Conservation (phyloP, 2,797 vertebrate genomes). For the Enteromius trimaculatus region DNA sequence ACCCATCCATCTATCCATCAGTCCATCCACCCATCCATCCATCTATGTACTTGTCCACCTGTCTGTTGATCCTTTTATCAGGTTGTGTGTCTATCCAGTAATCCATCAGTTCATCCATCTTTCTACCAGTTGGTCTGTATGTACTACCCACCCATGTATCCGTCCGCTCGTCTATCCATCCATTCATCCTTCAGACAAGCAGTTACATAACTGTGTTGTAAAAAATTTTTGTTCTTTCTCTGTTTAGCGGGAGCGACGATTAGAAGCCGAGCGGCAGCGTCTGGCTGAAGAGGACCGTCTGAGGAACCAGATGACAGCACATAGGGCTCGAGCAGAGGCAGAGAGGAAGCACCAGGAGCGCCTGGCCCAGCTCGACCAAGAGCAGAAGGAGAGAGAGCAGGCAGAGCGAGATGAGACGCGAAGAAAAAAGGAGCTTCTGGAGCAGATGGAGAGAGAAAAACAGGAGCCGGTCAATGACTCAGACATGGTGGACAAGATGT, state of each 20-base stretch:
- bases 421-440: slow-evolving; percentile 92
- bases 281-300: slow-evolving; percentile 88
- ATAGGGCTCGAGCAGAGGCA: slow-evolving; percentile 90
- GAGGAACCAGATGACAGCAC: slow-evolving; percentile 90
- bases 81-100: neutral
- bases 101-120: neutral
- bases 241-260: slow-evolving; percentile 79
- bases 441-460: slow-evolving; percentile 92
- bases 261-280: slow-evolving; percentile 86
- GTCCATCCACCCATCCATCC: accelerated
- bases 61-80: neutral
- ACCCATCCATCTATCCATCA: accelerated
- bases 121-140: neutral
- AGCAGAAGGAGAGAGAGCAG: slow-evolving; percentile 89
- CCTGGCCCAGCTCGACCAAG: slow-evolving; percentile 88
- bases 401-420: slow-evolving; percentile 89
- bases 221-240: neutral
- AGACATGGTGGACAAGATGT: slow-evolving; percentile 99
- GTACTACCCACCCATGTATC: accelerated
- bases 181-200: neutral
- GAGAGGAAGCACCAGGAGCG: slow-evolving; percentile 95
- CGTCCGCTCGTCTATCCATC: accelerated
- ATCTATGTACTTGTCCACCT: accelerated
- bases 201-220: neutral
- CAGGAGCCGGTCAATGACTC: slow-evolving; percentile 93